Evolutionary conservation across 2,797 vertebrate species (phyloP), one percentile per base, ranked within the genome.

Genomic region (Zenarchopterus dispar): DNA sequence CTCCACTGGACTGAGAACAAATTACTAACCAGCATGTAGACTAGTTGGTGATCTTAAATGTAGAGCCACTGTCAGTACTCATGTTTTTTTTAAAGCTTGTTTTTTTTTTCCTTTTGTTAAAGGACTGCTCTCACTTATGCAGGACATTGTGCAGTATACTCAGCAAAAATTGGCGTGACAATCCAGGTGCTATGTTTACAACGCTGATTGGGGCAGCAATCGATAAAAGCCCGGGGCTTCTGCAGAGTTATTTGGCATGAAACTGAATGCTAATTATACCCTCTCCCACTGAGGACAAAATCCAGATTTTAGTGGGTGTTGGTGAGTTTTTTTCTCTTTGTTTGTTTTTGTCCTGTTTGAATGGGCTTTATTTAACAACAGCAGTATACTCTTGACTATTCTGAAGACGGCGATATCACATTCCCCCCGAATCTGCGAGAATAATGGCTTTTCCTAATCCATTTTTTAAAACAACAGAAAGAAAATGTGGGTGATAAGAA

Each of bases 401-500:
- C 9, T 53, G 6, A 18, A 5, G 9, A 21, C 5, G n/a, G 19
- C 7, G 36, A 36, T 39, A 46, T 33, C 46, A 11, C 5, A 9
- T 6, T 33, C 21, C 8, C 28, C 18, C 47, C 10, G 8, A 8
- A n/a, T 55, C 17, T 58, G 5, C 13, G 6, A 57, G 21, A 9
- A 13, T 49, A 5, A 4, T 8, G 0, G 49, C 15, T 47, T 21
- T 33, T 73, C n/a, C n/a, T 46, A 22, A 67, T 55, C 8, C 8
- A 23, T 39, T 57, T 67, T 42, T 6, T 39, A 15, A 23, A 22
- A 1, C 21, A 15, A 23, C 15, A 11, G 10, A 47, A 15, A 19
- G 11, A 21, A 47, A 39, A 39, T 13, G 11, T 39, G 36, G 19
- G 19, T 6, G 45, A 46, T 46, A 45, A 62, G 62, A 71, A 60